phyloP scores from a whole-genome alignment of 2,888 invertebrate genomes.

The Drosophila testacea region DNA sequence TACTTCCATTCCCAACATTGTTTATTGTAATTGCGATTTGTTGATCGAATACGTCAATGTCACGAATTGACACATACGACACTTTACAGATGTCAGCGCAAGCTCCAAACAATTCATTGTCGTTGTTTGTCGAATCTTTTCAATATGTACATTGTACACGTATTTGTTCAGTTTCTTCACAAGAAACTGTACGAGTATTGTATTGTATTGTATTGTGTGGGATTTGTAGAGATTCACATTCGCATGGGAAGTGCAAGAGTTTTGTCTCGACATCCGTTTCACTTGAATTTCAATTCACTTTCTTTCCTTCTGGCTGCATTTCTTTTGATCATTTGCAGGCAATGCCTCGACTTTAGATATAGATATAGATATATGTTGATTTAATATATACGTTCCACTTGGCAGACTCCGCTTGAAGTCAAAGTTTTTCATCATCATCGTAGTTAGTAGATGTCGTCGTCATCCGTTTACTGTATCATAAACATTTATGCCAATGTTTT shows the following conservation, averaged over 20 bases:
- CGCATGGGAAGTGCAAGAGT: conserved; percentile 34
- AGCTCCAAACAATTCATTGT: conserved; percentile 17
- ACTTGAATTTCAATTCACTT: conserved; percentile 70
- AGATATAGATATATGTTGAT: conserved; percentile 2
- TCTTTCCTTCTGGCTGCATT: conserved; percentile 53
- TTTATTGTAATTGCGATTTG: conserved; percentile 62
- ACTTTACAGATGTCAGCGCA: conserved; percentile 73
- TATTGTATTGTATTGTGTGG: conserved; percentile 10
- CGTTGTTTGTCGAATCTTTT: conserved; percentile 48
- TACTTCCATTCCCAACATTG: conserved; percentile 53
- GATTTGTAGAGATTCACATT: conserved; percentile 16
- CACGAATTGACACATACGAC: conserved; percentile 65
- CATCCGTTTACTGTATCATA: conserved; percentile 79
- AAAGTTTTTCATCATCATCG: conserved; percentile 63
- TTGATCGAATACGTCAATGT: conserved; percentile 72
- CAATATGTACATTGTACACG: conserved; percentile 30
- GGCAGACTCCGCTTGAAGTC: conserved; percentile 39
- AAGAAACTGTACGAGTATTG: conserved; percentile 17
- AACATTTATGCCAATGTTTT: conserved; percentile 72
- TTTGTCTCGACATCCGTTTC: conserved; percentile 73
- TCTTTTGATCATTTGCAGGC: conserved; percentile 47
- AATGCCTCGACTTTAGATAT: conserved; percentile 27
- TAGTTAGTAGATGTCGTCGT: conserved; percentile 48
- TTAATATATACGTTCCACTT: conserved; percentile 68
- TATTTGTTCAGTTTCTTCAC: conserved; percentile 28